Conservation (phyloP, 2,113 vertebrate genomes). For the Andinoacara biseriatus region DNA sequence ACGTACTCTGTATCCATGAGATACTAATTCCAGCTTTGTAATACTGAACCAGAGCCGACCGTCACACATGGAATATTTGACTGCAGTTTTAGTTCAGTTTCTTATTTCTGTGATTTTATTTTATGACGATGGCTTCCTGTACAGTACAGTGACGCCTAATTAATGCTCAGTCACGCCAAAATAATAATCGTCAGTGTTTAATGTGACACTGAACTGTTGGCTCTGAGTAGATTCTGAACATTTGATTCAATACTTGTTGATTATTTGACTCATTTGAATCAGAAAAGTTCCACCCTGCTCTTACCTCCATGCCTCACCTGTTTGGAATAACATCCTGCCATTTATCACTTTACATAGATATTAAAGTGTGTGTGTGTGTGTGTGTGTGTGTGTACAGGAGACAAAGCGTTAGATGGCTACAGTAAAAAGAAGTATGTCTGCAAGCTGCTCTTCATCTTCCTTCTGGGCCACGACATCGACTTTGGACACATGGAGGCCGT, state of each 20-base stretch:
- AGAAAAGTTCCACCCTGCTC: background rate
- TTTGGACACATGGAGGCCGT: slow-evolving; percentile 97
- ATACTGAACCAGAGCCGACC: too few species aligned
- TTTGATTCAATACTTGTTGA: rapidly evolving
- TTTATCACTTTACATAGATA: background rate
- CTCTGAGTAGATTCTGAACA: background rate
- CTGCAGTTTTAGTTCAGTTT: background rate
- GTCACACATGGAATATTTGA: too few species aligned
- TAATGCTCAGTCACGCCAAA: background rate
- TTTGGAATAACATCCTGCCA: background rate
- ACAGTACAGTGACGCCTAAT: too few species aligned
- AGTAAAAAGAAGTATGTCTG: slow-evolving; percentile 97
- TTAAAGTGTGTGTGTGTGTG: background rate
- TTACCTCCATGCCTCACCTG: rapidly evolving
- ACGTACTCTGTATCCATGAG: background rate
- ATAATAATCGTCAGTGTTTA: background rate
- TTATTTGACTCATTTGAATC: background rate
- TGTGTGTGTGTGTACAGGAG: slow-evolving; percentile 62
- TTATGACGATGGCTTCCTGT: background rate
- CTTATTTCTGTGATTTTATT: background rate
- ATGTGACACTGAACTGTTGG: too few species aligned
- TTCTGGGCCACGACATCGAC: slow-evolving; percentile 94
- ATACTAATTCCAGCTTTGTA: background rate
- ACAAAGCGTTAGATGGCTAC: slow-evolving; percentile 94
- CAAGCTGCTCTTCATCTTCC: slow-evolving; percentile 94